Evolutionary conservation across 2,888 invertebrate species (phyloP).

Genomic region (Oligia fasciuncula): DNA sequence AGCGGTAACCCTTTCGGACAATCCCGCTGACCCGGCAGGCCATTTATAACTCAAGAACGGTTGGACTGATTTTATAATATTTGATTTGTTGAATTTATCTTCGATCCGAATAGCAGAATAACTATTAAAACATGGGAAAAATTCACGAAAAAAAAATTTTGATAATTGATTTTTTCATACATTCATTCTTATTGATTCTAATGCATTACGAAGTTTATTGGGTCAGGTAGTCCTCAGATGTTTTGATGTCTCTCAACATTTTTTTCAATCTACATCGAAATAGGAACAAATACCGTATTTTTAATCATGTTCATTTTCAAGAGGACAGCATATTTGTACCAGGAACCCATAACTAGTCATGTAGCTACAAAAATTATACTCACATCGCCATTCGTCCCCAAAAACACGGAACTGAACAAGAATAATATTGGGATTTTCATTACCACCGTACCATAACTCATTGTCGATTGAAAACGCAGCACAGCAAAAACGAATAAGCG

Average conservation of each 20-base stretch:
- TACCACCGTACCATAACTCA: conserved; percentile 44
- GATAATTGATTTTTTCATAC: too few relatives aligned
- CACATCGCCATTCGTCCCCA: conserved; percentile 51
- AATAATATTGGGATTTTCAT: conserved; percentile 51
- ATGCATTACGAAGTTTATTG: too few relatives aligned
- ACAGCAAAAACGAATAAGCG: conserved; percentile 39
- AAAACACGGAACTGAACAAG: conserved; percentile 40
- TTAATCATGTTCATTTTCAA: neutral
- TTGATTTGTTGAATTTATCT: too few relatives aligned
- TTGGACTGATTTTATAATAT: neutral
- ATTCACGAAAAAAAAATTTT: too few relatives aligned
- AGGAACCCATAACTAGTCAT: neutral
- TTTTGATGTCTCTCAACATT: neutral
- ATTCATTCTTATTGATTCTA: too few relatives aligned
- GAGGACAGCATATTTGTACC: neutral
- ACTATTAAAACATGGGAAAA: too few relatives aligned
- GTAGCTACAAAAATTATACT: conserved; percentile 28
- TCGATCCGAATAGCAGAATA: too few relatives aligned
- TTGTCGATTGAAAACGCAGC: conserved; percentile 40
- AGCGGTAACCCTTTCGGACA: too few relatives aligned
- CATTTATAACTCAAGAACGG: too few relatives aligned
- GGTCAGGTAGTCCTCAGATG: neutral
- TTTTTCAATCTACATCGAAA: neutral
- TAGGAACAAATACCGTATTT: neutral
- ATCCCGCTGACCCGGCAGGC: too few relatives aligned